Percentiles rank a stretch among this genome's conserved stretches.
Conservation (phyloP, 2,113 vertebrate genomes). For the Aramus guarauna region DNA sequence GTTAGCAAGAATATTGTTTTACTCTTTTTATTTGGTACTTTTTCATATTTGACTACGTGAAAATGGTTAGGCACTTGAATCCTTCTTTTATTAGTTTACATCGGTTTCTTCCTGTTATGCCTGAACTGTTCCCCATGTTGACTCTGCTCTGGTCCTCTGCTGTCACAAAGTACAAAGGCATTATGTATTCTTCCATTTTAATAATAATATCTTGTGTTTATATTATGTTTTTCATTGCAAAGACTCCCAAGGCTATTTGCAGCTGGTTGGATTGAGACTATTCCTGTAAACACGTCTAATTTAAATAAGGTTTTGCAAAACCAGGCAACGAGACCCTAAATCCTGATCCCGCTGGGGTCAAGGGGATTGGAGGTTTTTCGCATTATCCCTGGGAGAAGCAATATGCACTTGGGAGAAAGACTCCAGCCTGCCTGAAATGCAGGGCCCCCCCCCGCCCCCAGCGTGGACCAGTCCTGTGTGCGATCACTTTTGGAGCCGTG, state of each 20-base stretch:
- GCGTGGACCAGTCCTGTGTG: background rate
- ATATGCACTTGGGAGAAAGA: background rate
- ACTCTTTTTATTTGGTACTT: background rate
- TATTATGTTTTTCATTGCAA: constrained; percentile 37
- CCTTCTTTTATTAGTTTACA: constrained; percentile 55
- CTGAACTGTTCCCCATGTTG: background rate
- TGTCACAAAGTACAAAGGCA: constrained; percentile 45
- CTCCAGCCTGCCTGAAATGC: background rate
- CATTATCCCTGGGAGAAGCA: background rate
- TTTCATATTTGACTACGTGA: background rate
- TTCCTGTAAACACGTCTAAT: constrained; percentile 37
- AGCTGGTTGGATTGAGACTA: background rate
- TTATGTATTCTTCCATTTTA: constrained; percentile 52
- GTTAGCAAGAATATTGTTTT: background rate
- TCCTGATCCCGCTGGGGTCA: background rate
- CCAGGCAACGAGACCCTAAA: constrained; percentile 32
- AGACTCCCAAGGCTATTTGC: constrained; percentile 57
- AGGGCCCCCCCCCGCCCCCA: background rate
- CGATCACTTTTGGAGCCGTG: background rate
- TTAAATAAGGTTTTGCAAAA: constrained; percentile 28
- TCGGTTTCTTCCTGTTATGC: constrained; percentile 29
- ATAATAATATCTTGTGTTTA: constrained; percentile 46
- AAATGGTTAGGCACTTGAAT: constrained; percentile 10
- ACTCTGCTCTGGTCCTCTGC: background rate
- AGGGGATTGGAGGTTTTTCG: background rate